Percentiles rank a stretch among this genome's conserved stretches.
Evolutionary conservation across 1,140 invertebrate species (phyloP).

Genomic region (Melipona quadrifasciata): DNA sequence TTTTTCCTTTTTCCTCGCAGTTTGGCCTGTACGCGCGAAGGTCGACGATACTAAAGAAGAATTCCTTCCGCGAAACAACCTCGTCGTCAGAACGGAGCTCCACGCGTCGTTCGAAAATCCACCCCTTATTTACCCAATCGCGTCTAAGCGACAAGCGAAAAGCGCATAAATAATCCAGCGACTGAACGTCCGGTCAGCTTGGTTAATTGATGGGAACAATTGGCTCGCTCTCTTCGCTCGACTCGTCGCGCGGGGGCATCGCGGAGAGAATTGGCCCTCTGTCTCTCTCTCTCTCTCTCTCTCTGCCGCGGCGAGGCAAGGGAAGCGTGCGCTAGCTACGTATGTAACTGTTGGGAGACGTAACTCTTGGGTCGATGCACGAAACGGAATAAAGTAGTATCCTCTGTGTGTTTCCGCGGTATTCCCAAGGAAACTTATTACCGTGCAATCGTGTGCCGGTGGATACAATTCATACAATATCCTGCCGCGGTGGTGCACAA

Average conservation of each 20-base stretch:
- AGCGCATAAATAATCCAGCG: background rate
- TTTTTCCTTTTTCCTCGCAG: too few relatives aligned
- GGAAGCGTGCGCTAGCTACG: background rate
- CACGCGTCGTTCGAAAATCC: background rate
- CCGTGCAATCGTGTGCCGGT: constrained; percentile 55
- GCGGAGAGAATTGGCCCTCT: constrained; percentile 44
- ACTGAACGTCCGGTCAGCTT: background rate
- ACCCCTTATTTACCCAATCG: background rate
- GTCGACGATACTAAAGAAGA: too few relatives aligned
- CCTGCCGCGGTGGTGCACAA: background rate
- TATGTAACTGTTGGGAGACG: background rate
- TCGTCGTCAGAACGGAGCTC: background rate
- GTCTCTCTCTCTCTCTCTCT: too few relatives aligned
- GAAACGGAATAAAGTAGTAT: constrained; percentile 71
- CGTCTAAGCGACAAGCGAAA: background rate
- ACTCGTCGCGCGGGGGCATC: constrained; percentile 23
- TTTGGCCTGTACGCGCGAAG: too few relatives aligned
- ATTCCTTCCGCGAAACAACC: too few relatives aligned
- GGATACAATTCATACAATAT: constrained; percentile 55
- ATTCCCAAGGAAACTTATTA: constrained; percentile 75
- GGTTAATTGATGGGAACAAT: constrained; percentile 32
- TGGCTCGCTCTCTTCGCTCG: background rate
- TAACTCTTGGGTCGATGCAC: constrained; percentile 53
- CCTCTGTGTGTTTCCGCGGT: constrained; percentile 34
- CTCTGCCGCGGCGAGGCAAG: background rate